Conservation (phyloP, 2,888 invertebrate species). For the Phrixothrix hirtus region DNA sequence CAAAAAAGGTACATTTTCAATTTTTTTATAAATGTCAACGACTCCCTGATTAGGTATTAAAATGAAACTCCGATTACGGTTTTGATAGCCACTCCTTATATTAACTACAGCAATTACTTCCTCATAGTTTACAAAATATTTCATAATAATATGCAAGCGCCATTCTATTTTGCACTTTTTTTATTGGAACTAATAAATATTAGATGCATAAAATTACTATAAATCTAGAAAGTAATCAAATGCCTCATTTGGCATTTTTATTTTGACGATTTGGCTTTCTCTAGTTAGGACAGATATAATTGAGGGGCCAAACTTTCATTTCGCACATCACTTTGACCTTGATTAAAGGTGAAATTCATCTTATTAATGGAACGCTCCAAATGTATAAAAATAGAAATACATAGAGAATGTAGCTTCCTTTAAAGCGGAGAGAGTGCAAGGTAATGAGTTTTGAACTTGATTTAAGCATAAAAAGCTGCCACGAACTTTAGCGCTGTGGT, state of each 20-base stretch:
- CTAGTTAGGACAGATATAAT: conserved; percentile 2
- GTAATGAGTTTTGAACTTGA: not conserved
- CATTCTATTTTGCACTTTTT: too few species aligned
- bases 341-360: conserved; percentile 15
- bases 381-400: conserved; percentile 3
- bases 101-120: too few species aligned
- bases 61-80: too few species aligned
- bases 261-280: conserved; percentile 6
- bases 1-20: too few species aligned
- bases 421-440: conserved; percentile 8
- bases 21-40: too few species aligned
- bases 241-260: not conserved
- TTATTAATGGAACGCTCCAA: conserved; percentile 5
- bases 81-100: too few species aligned
- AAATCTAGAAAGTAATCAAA: too few species aligned
- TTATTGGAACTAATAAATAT: too few species aligned
- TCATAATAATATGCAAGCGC: too few species aligned
- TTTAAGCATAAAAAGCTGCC: not conserved
- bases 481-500: too few species aligned
- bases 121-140: not conserved
- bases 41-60: too few species aligned
- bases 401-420: not conserved
- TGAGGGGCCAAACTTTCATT: conserved; percentile 15
- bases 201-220: too few species aligned
- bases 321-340: conserved; percentile 9